Base-by-base conservation (phyloP, 1,140 invertebrate genomes). In the Solenopsis invicta region DNA sequence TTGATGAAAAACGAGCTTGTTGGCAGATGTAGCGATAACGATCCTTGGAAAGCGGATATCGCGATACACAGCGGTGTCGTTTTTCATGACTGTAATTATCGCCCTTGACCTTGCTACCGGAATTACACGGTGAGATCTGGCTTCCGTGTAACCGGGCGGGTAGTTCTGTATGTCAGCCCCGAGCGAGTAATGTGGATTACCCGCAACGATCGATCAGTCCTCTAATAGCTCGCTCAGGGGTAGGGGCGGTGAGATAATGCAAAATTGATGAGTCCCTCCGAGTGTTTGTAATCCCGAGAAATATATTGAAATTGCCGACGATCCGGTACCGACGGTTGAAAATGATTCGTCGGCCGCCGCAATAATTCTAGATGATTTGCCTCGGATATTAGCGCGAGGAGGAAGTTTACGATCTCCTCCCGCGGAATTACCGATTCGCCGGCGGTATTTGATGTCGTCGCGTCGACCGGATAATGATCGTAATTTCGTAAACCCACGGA, bases 261-360 rank as follows among this genome's bases (percentile, higher is more conserved):
- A 91, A 91, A 91, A 91, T 91, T 90, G 90, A 91, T 91, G 90
- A 90, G 89, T 90, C 89, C 77, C 87, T 81, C 16, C 72, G 89
- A 90, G 89, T 90, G 89, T 90, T 90, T 91, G 89, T 91, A 91
- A 88, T 91, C 89, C 89, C 82, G 89, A 91, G 89, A 91, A 90
- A 91, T 90, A 90, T 91, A 91, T 91, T 90, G 90, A 91, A 91
- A 91, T 88, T 91, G 89, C 90, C 87, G 77, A 74, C 81, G 80
- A 90, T 56, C 76, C 71, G 34, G 50, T 29, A 85, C 1, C 74
- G 69, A 85, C 75, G 48, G 64, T 45, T 85, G 88, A 90, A 90
- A 90, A 90, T 90, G 61, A 90, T 90, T 90, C 89, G 89, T 85
- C 62, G 78, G 16, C 29, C 21, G 21, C 18, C 10, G 88, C 89